These are phyloP conservation scores for Atta colombica DNA, from an alignment of 1,140 invertebrate species.

Conservation along the genomic window DNA sequence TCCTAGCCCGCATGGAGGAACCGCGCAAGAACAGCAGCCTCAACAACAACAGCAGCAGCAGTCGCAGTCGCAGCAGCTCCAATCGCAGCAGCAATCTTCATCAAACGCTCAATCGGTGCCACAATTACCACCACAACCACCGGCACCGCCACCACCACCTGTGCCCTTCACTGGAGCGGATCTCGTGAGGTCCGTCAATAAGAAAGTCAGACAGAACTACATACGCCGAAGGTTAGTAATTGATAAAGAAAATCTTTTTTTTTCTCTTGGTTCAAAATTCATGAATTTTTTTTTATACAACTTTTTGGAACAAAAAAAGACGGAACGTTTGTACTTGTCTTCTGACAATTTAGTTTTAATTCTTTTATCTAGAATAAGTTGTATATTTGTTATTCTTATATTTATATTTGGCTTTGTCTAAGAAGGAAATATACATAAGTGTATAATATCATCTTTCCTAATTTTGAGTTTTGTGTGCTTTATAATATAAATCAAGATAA, in stretches of 20 bases:
- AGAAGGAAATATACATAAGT: not conserved
- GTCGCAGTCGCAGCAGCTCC: constrained; percentile 31
- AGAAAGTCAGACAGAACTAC: constrained; percentile 89
- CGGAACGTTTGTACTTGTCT: not conserved
- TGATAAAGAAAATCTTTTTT: not conserved
- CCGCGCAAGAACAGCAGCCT: constrained; percentile 80
- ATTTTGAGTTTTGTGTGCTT: not conserved
- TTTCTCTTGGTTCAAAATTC: not conserved
- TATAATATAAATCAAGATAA: not conserved
- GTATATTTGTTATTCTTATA: not conserved
- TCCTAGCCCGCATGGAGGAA: constrained; percentile 91
- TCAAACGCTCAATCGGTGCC: constrained; percentile 48
- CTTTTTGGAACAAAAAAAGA: not conserved
- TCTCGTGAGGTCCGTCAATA: constrained; percentile 93
- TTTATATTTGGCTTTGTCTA: not conserved
- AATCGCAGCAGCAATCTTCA: constrained; percentile 45
- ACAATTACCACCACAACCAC: constrained; percentile 85
- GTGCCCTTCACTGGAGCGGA: constrained; percentile 90
- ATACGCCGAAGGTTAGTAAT: constrained; percentile 81
- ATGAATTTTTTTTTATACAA: not conserved
- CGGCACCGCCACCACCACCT: constrained; percentile 84
- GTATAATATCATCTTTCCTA: not conserved
- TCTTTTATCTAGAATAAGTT: not conserved
- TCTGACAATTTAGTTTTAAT: not conserved
- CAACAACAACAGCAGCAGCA: constrained; percentile 20